phyloP scores from a whole-genome alignment of 2,797 vertebrate genomes.

The Lepus townsendii region DNA sequence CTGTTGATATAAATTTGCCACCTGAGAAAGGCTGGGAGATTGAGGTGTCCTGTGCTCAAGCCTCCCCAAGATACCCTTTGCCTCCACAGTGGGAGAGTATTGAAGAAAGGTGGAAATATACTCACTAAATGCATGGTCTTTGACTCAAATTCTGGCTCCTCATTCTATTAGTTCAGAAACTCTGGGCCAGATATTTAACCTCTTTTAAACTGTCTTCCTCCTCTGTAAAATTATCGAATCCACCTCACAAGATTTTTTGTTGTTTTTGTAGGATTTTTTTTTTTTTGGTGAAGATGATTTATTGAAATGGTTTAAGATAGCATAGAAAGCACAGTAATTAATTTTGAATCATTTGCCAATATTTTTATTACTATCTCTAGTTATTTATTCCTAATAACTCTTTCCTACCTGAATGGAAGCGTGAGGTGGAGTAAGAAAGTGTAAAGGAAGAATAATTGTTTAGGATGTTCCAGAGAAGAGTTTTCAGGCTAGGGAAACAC shows the following conservation, averaged over 20 bases:
- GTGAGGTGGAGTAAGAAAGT: not conserved
- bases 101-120: slow-evolving; percentile 8
- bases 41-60: not conserved
- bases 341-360: not conserved
- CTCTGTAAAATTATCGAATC: not conserved
- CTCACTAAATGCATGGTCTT: not conserved
- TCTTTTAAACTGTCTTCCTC: not conserved
- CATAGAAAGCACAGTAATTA: not conserved
- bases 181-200: not conserved
- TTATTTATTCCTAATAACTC: not conserved
- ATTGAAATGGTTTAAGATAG: not conserved
- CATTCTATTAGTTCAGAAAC: not conserved
- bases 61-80: not conserved
- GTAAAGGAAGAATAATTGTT: not conserved
- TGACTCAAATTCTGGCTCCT: not conserved
- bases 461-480: not conserved
- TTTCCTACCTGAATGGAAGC: not conserved
- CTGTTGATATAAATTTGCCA: not conserved
- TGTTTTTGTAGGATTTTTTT: not conserved
- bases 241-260: not conserved
- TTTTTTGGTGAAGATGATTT: not conserved
- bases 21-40: not conserved
- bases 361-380: not conserved
- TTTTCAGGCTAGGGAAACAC: slow-evolving; percentile 22
- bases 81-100: not conserved